Conservation (phyloP, 2,113 vertebrate genomes). For the Pollimyrus isidori region DNA sequence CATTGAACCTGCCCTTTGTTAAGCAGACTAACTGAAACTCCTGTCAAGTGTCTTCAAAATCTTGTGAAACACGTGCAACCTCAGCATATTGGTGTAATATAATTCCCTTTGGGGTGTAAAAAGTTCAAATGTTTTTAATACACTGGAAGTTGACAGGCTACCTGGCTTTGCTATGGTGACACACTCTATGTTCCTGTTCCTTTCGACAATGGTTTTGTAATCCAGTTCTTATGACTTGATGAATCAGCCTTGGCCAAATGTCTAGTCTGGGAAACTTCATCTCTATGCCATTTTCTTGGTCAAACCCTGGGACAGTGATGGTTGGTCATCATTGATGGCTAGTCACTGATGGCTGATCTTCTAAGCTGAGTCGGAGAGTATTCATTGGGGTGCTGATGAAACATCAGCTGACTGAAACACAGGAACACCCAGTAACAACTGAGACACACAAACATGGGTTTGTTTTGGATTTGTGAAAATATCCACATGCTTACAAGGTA, state of each 20-base stretch:
- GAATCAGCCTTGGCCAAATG: not conserved
- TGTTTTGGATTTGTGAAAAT: not conserved
- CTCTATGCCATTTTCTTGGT: not conserved
- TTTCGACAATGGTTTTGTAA: not conserved
- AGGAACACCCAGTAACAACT: not conserved
- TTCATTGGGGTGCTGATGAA: not conserved
- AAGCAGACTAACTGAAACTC: not conserved
- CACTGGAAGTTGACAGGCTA: not conserved
- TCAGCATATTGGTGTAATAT: not conserved
- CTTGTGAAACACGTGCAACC: not conserved
- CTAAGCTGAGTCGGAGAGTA: not conserved
- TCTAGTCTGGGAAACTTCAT: not conserved
- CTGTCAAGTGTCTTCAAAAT: not conserved
- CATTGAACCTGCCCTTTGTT: not conserved
- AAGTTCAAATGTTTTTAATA: not conserved
- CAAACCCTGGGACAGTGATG: not conserved
- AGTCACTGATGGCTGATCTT: not conserved
- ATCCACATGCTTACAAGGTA: not conserved
- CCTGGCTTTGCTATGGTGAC: not conserved
- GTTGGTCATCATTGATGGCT: not conserved
- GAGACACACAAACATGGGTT: not conserved
- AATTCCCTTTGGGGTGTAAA: not conserved
- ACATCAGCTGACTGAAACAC: not conserved
- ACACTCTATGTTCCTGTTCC: not conserved
- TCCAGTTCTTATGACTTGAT: not conserved